Conservation (phyloP, 1,140 invertebrate species). For the Cyphomyrmex costatus region DNA sequence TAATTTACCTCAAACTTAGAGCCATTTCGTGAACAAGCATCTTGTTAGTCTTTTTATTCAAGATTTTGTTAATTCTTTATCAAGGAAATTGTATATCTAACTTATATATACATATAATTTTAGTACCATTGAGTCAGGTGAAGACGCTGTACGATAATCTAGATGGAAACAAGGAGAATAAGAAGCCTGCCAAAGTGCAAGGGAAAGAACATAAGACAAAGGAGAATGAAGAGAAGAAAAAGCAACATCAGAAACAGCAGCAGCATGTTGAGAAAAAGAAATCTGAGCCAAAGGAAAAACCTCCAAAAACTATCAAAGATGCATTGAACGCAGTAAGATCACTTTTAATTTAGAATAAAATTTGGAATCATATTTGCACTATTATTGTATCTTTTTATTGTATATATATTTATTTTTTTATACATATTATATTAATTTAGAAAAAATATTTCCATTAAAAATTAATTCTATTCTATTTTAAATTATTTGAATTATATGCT, state of each 20-base stretch:
- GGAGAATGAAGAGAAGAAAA: slow-evolving; percentile 85
- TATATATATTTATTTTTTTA: slow-evolving; percentile 21
- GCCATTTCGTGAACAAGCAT: not conserved
- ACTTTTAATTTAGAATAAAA: slow-evolving; percentile 28
- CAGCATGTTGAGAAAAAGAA: slow-evolving; percentile 83
- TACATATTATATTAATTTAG: not conserved
- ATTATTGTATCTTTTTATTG: slow-evolving; percentile 18
- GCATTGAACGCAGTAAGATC: slow-evolving; percentile 88
- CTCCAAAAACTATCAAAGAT: slow-evolving; percentile 90
- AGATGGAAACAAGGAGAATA: slow-evolving; percentile 85
- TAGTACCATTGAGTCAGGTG: slow-evolving; percentile 86
- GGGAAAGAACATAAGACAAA: slow-evolving; percentile 85
- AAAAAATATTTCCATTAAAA: not conserved
- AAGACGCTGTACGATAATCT: slow-evolving; percentile 85
- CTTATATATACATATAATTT: slow-evolving; percentile 36
- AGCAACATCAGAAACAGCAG: slow-evolving; percentile 78
- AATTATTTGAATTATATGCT: not conserved
- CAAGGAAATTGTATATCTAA: not conserved
- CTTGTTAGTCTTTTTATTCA: not conserved
- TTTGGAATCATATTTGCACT: not conserved
- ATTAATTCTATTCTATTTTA: not conserved
- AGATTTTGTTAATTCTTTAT: not conserved
- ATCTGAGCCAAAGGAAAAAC: slow-evolving; percentile 86
- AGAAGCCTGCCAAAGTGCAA: slow-evolving; percentile 82
- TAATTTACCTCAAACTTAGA: not conserved